Base-by-base conservation (phyloP, 2,888 invertebrate genomes). In the Chymomyza procnemis region DNA sequence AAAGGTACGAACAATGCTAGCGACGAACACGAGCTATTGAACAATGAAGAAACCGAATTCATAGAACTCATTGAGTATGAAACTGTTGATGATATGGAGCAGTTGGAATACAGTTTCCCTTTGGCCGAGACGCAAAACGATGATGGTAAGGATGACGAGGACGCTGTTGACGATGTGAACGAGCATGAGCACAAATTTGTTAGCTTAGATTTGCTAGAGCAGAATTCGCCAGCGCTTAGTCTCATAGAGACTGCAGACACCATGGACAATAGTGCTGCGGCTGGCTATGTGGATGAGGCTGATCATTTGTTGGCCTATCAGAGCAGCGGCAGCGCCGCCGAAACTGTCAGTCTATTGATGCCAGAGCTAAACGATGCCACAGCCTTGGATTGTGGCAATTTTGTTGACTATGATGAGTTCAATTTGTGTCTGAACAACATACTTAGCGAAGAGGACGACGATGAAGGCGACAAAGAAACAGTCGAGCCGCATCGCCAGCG, bases 351-450 rank as follows among this genome's bases (percentile, higher is more conserved):
- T 55, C 64, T 89, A 46, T 74, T 89, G 14, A 75, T 89, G 63
- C 81, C 89, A 0, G 89, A 89, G 54, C 61, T 87, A 54, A 76
- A 73, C 55, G 79, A 80, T 63, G 76, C 75, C 26, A 74, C 87
- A 14, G 74, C 76, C 8, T 64, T 84, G 46, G 87, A 88, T 59
- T 88, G 88, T 26, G 84, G 78, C 9, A 88, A 78, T 64, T 89
- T 88, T 74, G 88, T 88, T 9, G 89, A 89, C 71, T 88, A 88
- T 61, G 89, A 88, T 75, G 89, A 89, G 74, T 89, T 89, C 46
- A 89, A 89, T 66, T 78, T 89, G 74, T 89, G 89, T 66, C 76
- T 89, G 63, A 89, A 82, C 57, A 89, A 87, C 64, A 86, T 89
- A 56, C 79, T 89, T 18, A 89, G 76, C 64, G 89, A 88, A 46